These are phyloP conservation scores for Cephus rjabovi DNA, from an alignment of 2,888 invertebrate species.

Conservation along the genomic window DNA sequence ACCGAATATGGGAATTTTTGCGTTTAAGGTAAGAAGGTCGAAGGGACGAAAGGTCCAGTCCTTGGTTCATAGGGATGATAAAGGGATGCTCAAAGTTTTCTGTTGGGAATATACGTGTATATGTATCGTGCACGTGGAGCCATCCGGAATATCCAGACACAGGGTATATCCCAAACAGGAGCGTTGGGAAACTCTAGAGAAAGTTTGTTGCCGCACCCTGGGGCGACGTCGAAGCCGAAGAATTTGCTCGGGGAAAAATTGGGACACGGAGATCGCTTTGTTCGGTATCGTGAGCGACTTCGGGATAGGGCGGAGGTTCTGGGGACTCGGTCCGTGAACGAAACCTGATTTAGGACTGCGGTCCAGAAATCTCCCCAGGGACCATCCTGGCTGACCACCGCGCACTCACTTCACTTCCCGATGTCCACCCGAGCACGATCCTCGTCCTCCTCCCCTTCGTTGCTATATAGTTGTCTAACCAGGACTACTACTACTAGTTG, in stretches of 20 bases:
- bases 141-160: not conserved
- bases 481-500: not conserved
- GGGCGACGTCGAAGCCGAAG: conserved; percentile 9
- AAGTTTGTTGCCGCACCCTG: not conserved
- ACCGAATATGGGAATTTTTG: not conserved
- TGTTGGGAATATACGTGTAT: not conserved
- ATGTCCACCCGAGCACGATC: conserved; percentile 55
- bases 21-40: not conserved
- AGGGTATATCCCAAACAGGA: not conserved
- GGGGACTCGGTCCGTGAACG: conserved; percentile 55
- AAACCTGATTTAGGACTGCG: conserved; percentile 66
- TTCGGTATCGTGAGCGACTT: conserved; percentile 37
- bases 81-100: not conserved
- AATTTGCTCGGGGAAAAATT: conserved; percentile 3
- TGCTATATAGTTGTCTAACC: not conserved
- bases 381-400: conserved; percentile 58
- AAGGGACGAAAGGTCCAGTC: not conserved
- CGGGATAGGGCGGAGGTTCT: conserved; percentile 44
- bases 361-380: conserved; percentile 61
- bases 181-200: not conserved
- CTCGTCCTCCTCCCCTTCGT: conserved; percentile 21
- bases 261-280: conserved; percentile 23
- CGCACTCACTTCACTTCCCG: conserved; percentile 58
- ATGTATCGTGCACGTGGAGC: not conserved
- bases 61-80: not conserved